Evolutionary conservation across 2,113 vertebrate genomes (phyloP).

Genomic region (Grus americana): DNA sequence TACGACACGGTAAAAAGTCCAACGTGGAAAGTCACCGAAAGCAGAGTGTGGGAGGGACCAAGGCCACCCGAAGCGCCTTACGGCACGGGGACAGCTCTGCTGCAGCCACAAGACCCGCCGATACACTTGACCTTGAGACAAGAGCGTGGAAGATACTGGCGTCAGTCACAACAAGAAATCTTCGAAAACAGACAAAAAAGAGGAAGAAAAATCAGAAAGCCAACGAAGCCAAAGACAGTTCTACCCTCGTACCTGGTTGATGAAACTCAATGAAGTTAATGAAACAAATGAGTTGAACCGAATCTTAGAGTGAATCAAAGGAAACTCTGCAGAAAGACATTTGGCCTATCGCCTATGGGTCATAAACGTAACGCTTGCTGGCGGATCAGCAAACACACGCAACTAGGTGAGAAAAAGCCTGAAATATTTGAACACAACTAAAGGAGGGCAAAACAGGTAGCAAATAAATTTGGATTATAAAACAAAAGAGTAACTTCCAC

Average conservation of each 20-base stretch:
- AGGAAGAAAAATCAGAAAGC: background rate
- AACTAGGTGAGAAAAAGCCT: background rate
- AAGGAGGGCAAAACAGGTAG: background rate
- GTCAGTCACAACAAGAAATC: background rate
- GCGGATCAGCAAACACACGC: rapidly evolving
- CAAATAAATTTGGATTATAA: background rate
- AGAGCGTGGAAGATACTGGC: background rate
- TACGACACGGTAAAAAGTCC: background rate
- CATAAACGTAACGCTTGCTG: background rate
- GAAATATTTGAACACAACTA: background rate
- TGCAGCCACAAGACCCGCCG: background rate
- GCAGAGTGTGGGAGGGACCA: background rate
- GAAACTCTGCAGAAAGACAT: background rate
- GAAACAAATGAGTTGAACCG: background rate
- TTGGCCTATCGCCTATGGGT: background rate
- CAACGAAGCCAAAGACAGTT: background rate
- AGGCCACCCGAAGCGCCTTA: background rate
- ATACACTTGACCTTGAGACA: background rate
- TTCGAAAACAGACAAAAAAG: background rate
- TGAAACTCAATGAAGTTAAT: background rate
- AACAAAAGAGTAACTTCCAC: background rate
- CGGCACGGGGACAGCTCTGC: background rate
- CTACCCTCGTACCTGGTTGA: background rate
- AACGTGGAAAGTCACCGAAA: background rate
- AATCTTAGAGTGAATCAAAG: background rate